Conservation (phyloP, 1,140 invertebrate species). For the Diachasmimorpha longicaudata region DNA sequence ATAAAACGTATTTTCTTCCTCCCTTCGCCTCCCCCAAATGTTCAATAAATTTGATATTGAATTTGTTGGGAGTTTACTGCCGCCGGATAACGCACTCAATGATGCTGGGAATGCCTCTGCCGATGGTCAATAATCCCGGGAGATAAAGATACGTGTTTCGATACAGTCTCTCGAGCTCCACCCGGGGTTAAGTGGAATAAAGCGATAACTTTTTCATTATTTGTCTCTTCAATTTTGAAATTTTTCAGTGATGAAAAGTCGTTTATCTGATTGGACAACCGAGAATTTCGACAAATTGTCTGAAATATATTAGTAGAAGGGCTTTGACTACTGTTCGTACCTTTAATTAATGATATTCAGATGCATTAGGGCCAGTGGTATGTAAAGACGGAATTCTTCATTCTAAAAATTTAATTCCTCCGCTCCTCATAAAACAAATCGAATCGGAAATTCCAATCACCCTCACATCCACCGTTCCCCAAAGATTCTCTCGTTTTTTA, state of each 20-base stretch:
- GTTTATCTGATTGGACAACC: background rate
- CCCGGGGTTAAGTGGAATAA: background rate
- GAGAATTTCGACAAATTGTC: background rate
- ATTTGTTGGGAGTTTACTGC: background rate
- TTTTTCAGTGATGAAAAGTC: background rate
- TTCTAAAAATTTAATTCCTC: background rate
- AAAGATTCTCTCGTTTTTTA: no score
- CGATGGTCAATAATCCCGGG: background rate
- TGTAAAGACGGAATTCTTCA: background rate
- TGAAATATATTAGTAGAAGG: background rate
- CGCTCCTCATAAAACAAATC: background rate
- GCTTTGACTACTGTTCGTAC: constrained; percentile 23
- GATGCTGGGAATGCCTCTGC: background rate
- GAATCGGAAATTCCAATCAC: no score
- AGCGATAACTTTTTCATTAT: background rate
- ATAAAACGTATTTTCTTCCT: no score
- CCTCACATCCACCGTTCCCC: no score
- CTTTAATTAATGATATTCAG: constrained; percentile 17
- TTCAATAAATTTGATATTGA: background rate
- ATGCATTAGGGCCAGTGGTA: background rate
- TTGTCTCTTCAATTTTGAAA: background rate
- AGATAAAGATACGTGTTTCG: background rate
- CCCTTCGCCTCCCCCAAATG: background rate
- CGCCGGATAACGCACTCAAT: background rate
- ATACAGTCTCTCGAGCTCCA: background rate